Base-by-base conservation (phyloP, 2,888 invertebrate species). In the Stenotaenia linearis region DNA sequence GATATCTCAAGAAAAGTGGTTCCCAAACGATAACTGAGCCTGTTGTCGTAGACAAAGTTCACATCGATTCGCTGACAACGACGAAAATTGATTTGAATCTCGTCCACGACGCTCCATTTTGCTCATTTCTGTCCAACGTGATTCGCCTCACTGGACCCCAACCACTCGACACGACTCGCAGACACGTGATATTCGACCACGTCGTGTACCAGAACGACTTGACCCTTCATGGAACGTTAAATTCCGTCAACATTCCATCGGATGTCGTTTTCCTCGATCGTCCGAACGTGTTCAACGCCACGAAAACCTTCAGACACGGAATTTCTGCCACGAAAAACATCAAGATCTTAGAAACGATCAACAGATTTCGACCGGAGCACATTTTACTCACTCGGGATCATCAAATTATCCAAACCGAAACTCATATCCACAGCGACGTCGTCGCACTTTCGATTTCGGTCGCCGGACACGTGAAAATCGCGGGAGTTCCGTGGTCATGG, bases 351-450 rank as follows among this genome's bases (percentile, higher is more conserved):
- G 74, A 78, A 0, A 10, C 30, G 5, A n/a, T 80, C n/a, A 77
- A 78, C 23, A 45, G 61, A 12, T 23, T 79, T 35, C 18, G 1
- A 15, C 35, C 32, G 5, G 10, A 21, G 15, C 23, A 76, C 32
- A n/a, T 79, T 10, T 35, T 80, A 75, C 32, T 79, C 6, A 75
- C 32, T 9, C n/a, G n/a, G 23, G 78, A 78, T 7, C 75, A 77
- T 25, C 80, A 80, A 23, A 56, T 25, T 2, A 56, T 80, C 10
- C 25, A 21, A 18, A 32, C 32, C 30, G 32, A 37, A 30, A 30
- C 28, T 1, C 25, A 78, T 18, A 1, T 35, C 10, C 6, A 69
- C 18, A 28, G 25, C 21, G 69, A 69, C 15, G 21, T 69, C 3
- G 35, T 15, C 1, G n/a, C 10, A 6, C 12, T 76, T n/a, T 35